Percentiles rank a stretch among this genome's conserved stretches.
Conservation (phyloP, 2,888 invertebrate genomes). For the Smittia sp. region DNA sequence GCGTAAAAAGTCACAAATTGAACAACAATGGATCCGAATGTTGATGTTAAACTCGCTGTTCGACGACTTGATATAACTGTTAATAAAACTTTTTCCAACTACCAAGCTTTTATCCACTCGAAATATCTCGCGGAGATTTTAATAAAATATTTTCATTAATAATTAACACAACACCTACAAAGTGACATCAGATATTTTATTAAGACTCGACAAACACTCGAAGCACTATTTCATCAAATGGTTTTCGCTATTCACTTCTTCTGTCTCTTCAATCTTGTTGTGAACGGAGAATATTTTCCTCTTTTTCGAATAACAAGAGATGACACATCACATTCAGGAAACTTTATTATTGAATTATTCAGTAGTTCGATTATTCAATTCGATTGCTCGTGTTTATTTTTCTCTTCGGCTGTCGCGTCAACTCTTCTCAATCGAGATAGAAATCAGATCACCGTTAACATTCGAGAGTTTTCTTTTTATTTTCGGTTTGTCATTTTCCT, state of each 20-base stretch:
- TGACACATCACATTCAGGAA: slow-evolving; percentile 15
- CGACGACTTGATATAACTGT: slow-evolving; percentile 12
- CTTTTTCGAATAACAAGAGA: not conserved
- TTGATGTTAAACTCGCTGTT: not conserved
- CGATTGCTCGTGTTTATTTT: not conserved
- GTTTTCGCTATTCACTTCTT: not conserved
- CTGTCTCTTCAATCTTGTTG: not conserved
- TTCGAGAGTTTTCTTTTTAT: not conserved
- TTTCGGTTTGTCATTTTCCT: not conserved
- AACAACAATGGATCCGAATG: slow-evolving; percentile 14
- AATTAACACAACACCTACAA: slow-evolving; percentile 34
- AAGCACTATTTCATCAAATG: not conserved
- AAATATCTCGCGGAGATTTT: not conserved
- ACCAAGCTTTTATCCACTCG: not conserved
- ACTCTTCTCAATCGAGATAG: not conserved
- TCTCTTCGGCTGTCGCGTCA: not conserved
- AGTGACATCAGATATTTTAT: slow-evolving; percentile 11
- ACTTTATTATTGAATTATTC: slow-evolving; percentile 25
- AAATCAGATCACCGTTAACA: not conserved
- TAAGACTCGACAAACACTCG: slow-evolving; percentile 1
- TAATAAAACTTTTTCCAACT: slow-evolving; percentile 14
- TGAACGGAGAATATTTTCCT: not conserved
- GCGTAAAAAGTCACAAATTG: slow-evolving; percentile 15
- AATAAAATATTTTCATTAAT: slow-evolving; percentile 38
- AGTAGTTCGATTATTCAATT: slow-evolving; percentile 20